Evolutionary conservation across 2,888 invertebrate genomes (phyloP), one percentile per base, ranked within the genome.

Genomic region (Epiblema foenella): DNA sequence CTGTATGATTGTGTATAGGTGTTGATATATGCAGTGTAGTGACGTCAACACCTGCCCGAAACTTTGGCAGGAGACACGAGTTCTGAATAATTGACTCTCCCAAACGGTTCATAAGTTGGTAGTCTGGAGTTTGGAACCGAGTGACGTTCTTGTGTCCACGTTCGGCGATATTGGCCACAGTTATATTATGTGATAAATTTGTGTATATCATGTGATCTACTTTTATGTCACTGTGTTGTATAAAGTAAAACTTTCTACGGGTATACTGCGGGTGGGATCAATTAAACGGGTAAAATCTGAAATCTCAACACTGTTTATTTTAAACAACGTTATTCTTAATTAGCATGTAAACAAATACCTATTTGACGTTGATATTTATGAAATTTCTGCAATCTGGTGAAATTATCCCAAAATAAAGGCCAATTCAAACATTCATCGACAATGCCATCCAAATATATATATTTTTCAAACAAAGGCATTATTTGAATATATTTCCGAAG

Each of bases 11-110:
- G 80, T 81, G 79, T 78, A 80, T 83, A 81, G 83, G 76, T 82
- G 83, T 83, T 83, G 82, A 83, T 86, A 82, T 89, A 87, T 83
- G 85, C 85, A 72, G 56, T 18, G 63, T 83, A 77, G 77, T 91
- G 93, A 93, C 93, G 93, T 92, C 90, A 86, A 81, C 87, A 89
- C 87, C 88, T 91, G 86, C 79, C 87, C 80, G 89, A 91, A 91
- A 86, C 85, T 91, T 93, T 93, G 93, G 93, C 93, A 93, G 89
- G 89, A 85, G 89, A 89, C 88, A 86, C 90, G 86, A 82, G 83
- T 85, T 86, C 88, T 85, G 84, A 89, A 89, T 90, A 90, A 89
- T 89, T 87, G 90, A 86, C 85, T 88, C 87, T 88, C 89, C 83
- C 82, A 86, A 89, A 87, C 83, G 85, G 89, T 86, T 86, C 85